phyloP scores from a whole-genome alignment of 2,888 invertebrate species.

The Dichetophora obliterata region DNA sequence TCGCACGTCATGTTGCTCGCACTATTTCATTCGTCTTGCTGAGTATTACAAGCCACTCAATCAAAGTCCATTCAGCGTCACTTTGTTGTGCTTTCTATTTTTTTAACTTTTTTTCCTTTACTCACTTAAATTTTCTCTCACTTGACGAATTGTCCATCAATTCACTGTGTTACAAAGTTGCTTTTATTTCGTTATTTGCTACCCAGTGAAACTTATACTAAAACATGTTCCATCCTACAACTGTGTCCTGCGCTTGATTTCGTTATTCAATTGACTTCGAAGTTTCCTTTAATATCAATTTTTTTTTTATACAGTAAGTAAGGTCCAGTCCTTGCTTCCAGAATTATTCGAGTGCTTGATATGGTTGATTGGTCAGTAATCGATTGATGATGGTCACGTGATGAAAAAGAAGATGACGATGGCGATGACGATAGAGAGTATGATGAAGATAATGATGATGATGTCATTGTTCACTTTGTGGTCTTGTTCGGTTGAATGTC shows the following conservation, averaged over 20 bases:
- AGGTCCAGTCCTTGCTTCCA: not conserved
- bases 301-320: constrained; percentile 26
- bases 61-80: constrained; percentile 25
- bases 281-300: not conserved
- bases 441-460: constrained; percentile 14
- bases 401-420: constrained; percentile 18
- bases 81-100: constrained; percentile 8
- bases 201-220: not conserved
- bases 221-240: not conserved
- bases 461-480: constrained; percentile 34
- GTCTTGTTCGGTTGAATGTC: not conserved
- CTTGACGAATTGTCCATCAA: constrained; percentile 38
- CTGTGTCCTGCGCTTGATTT: not conserved
- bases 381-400: constrained; percentile 41
- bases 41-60: constrained; percentile 6
- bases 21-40: not conserved
- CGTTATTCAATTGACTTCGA: constrained; percentile 27
- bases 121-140: not conserved
- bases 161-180: constrained; percentile 7
- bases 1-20: constrained; percentile 7
- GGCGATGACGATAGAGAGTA: not conserved
- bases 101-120: not conserved
- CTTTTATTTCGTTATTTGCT: constrained; percentile 24
- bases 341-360: constrained; percentile 23
- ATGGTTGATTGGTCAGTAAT: constrained; percentile 40